Conservation (phyloP, 2,113 vertebrate genomes). For the Takifugu flavidus region DNA sequence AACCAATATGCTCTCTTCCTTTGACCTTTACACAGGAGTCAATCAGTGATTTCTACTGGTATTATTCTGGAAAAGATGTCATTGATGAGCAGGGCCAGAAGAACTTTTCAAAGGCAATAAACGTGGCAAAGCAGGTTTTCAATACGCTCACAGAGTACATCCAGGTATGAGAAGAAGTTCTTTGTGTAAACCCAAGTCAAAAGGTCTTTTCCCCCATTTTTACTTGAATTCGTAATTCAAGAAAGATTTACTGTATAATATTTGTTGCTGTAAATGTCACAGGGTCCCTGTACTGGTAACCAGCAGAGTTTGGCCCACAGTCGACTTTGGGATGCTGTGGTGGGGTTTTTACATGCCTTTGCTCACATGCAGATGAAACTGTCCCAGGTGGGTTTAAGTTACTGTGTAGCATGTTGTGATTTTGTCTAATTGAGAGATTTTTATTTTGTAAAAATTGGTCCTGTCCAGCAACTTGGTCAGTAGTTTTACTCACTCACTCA, state of each 20-base stretch:
- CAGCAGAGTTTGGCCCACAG: conserved; percentile 96
- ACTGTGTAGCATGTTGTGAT: background rate
- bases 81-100: conserved; percentile 95
- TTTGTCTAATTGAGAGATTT: too few species aligned
- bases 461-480: too few species aligned
- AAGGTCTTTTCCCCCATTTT: too few species aligned
- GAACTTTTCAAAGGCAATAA: conserved; percentile 97
- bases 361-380: conserved; percentile 99
- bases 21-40: conserved; percentile 80
- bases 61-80: conserved; percentile 95
- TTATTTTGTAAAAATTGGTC: too few species aligned
- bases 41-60: conserved; percentile 98
- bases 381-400: conserved; percentile 81
- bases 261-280: background rate
- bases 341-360: conserved; percentile 95
- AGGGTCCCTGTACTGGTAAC: conserved; percentile 96
- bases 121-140: conserved; percentile 97
- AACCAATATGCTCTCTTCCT: background rate
- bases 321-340: conserved; percentile 95
- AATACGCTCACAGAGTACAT: conserved; percentile 97
- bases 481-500: too few species aligned
- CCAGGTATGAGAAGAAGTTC: conserved; percentile 76
- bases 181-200: too few species aligned
- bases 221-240: too few species aligned
- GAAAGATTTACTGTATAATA: background rate